These are phyloP conservation scores for Sandelia bainsii DNA, from an alignment of 2,797 vertebrate species.

Conservation along the genomic window DNA sequence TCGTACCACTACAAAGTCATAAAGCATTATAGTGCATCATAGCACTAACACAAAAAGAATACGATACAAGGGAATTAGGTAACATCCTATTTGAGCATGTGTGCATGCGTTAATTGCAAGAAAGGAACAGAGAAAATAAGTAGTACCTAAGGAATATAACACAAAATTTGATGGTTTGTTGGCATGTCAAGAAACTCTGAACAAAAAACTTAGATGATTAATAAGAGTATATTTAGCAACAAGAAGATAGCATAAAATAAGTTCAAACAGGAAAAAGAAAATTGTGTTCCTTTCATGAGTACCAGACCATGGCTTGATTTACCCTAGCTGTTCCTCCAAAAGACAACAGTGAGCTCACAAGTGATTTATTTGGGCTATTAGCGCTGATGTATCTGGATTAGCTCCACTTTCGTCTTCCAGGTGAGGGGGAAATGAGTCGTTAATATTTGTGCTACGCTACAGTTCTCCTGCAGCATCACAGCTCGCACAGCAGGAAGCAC, in stretches of 20 bases:
- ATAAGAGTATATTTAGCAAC: constrained; percentile 15
- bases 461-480: constrained; percentile 67
- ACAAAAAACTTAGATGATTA: constrained; percentile 8
- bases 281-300: constrained; percentile 32
- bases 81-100: constrained; percentile 17
- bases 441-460: constrained; percentile 69
- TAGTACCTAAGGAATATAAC: constrained; percentile 43
- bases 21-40: constrained; percentile 18
- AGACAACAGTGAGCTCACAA: constrained; percentile 57
- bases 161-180: constrained; percentile 26
- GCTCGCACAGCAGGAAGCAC: constrained; percentile 67
- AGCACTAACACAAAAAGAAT: constrained; percentile 14
- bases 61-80: background rate
- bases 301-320: constrained; percentile 43
- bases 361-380: constrained; percentile 77
- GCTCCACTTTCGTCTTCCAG: constrained; percentile 64
- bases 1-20: constrained; percentile 46
- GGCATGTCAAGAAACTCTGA: constrained; percentile 28
- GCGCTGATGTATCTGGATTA: constrained; percentile 72
- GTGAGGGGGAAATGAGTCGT: constrained; percentile 72
- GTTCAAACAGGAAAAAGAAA: constrained; percentile 27
- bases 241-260: constrained; percentile 28
- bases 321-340: constrained; percentile 58
- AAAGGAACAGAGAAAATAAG: constrained; percentile 12
- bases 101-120: constrained; percentile 10